Conservation (phyloP, 1,140 invertebrate genomes). For the Calycopis cecrops region DNA sequence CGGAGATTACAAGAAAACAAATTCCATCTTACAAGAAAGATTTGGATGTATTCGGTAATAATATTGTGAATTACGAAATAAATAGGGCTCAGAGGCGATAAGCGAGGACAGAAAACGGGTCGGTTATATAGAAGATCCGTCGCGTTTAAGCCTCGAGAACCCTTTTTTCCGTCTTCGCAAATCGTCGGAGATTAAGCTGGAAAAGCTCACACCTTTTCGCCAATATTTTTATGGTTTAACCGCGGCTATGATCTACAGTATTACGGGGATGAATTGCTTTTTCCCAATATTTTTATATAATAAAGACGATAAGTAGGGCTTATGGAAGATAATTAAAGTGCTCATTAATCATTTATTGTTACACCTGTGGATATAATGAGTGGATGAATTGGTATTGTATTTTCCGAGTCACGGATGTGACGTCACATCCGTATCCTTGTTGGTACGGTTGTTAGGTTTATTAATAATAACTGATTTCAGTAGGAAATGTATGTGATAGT, state of each 20-base stretch:
- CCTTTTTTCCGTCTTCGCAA: constrained; percentile 69
- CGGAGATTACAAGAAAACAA: constrained; percentile 28
- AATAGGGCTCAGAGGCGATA: constrained; percentile 51
- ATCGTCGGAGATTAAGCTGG: constrained; percentile 66
- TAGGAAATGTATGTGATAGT: no score
- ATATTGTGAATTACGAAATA: constrained; percentile 53
- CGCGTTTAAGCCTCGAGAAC: constrained; percentile 49
- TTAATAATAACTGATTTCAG: no score
- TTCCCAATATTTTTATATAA: constrained; percentile 9
- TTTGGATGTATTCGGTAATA: constrained; percentile 45
- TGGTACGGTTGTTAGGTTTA: no score
- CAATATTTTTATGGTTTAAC: constrained; percentile 63
- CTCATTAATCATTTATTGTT: constrained; percentile 6
- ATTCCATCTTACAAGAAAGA: constrained; percentile 33
- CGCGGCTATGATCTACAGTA: constrained; percentile 29
- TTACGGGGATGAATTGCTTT: constrained; percentile 17
- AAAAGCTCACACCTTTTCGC: constrained; percentile 62
- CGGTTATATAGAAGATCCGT: constrained; percentile 48
- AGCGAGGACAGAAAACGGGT: constrained; percentile 49
- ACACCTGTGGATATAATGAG: not conserved
- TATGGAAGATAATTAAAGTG: not conserved
- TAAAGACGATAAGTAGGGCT: not conserved
- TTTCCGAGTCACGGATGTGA: no score
- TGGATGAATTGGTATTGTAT: no score
- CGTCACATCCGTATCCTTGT: no score